Evolutionary conservation across 2,797 vertebrate genomes (phyloP), one percentile per base, ranked within the genome.

Genomic region (Orestias chungarensis): DNA sequence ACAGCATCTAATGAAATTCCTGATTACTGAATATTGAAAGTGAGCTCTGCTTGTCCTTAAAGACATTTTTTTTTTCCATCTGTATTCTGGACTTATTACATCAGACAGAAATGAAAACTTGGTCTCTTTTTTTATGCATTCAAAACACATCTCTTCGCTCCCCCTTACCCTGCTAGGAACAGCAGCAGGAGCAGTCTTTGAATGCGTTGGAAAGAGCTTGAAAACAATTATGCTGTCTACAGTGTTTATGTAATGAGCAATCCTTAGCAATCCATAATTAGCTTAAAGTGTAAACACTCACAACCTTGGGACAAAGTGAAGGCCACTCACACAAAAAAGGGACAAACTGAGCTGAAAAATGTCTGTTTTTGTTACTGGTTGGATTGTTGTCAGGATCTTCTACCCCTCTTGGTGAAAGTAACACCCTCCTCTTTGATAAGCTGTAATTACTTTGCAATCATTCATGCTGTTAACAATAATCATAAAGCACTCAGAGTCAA

Each of bases 221-320:
- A 40, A 67, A 81, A 73, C 66, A 87, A 82, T 82, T 82, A 81
- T 73, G 47, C 49, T 33, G 59, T 54, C 74, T 74, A 77, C 70
- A 66, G 64, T 57, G 35, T 87, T 70, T 79, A 76, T 64, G 73
- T 81, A 85, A 84, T 79, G 72, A 85, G 54, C 52, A 78, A 86
- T 78, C 59, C 68, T 73, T 81, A 83, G 79, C 61, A 75, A 84
- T 78, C 59, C 64, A 72, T 81, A 83, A 84, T 83, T 82, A 73
- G 73, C 61, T 81, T 66, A 42, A 2, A 17, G 55, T 73, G 64
- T 78, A 85, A 87, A 81, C 80, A 73, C 57, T 74, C 15, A 3
- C 52, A 81, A 76, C 80, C 74, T 82, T 82, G 70, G 83, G 67
- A 69, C 49, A 83, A 82, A 82, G 75, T 49, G 65, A 86, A 76